Evolutionary conservation across 2,797 vertebrate species (phyloP).

Genomic region (Miichthys miiuy): DNA sequence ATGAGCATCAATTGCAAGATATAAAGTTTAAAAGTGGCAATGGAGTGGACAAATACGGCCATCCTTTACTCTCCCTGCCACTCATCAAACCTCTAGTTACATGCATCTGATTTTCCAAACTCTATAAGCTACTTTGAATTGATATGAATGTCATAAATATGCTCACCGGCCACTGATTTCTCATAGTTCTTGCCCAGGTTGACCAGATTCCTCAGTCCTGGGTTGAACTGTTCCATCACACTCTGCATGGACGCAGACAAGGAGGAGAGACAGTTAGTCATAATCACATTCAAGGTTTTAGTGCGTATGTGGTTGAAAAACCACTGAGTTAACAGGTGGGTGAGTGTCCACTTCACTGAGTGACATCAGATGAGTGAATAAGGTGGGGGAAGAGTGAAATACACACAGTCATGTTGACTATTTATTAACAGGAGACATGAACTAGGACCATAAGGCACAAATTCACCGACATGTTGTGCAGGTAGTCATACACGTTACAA

Average conservation of each 20-base stretch:
- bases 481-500: too few species aligned
- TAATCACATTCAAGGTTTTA: background rate
- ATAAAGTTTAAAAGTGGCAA: background rate
- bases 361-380: conserved; percentile 5
- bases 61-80: background rate
- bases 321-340: background rate
- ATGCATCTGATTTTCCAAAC: conserved; percentile 5
- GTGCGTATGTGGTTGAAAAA: background rate
- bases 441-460: background rate
- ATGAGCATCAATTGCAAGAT: background rate
- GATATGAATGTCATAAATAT: conserved; percentile 2
- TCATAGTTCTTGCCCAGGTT: conserved; percentile 98
- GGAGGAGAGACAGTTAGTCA: conserved; percentile 8
- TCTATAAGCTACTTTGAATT: background rate
- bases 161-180: conserved; percentile 96
- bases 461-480: background rate
- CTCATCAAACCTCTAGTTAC: background rate
- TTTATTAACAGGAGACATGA: conserved; percentile 21
- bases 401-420: background rate
- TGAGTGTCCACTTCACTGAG: background rate
- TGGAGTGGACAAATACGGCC: background rate
- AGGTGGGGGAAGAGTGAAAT: background rate
- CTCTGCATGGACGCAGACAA: conserved; percentile 83
- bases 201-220: conserved; percentile 95
- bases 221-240: conserved; percentile 99